Percentiles rank a stretch among this genome's conserved stretches.
Evolutionary conservation across 1,140 invertebrate species (phyloP).

Genomic region (Helicoverpa armigera): DNA sequence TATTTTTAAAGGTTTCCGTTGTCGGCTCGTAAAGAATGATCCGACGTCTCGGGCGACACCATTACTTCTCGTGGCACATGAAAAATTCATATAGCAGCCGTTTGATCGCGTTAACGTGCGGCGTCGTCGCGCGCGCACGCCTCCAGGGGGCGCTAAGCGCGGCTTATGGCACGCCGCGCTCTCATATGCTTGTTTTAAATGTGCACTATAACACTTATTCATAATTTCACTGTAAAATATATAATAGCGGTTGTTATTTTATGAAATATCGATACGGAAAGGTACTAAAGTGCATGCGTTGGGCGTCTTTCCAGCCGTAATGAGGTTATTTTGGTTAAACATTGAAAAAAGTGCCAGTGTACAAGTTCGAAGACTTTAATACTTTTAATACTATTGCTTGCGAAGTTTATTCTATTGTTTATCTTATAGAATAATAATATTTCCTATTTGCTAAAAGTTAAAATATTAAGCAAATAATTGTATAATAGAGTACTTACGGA

Average conservation of each 20-base stretch:
- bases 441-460: no score
- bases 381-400: background rate
- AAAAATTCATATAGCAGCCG: slow-evolving; percentile 80
- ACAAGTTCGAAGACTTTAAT: background rate
- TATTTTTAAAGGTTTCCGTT: slow-evolving; percentile 79
- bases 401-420: background rate
- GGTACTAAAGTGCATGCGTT: background rate
- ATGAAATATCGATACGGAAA: slow-evolving; percentile 19
- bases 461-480: no score
- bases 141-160: slow-evolving; percentile 67
- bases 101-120: slow-evolving; percentile 77
- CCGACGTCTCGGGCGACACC: slow-evolving; percentile 77
- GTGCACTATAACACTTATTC: slow-evolving; percentile 52
- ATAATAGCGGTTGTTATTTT: slow-evolving; percentile 14
- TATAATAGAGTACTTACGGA: no score
- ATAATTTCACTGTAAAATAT: slow-evolving; percentile 54
- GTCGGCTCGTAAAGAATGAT: slow-evolving; percentile 85
- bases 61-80: slow-evolving; percentile 77
- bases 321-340: slow-evolving; percentile 15
- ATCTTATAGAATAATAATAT: background rate
- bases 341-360: background rate
- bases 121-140: slow-evolving; percentile 68
- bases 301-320: background rate
- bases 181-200: slow-evolving; percentile 51
- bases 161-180: slow-evolving; percentile 62